Conservation (phyloP, 2,113 vertebrate species). For the Cheilinus undulatus region DNA sequence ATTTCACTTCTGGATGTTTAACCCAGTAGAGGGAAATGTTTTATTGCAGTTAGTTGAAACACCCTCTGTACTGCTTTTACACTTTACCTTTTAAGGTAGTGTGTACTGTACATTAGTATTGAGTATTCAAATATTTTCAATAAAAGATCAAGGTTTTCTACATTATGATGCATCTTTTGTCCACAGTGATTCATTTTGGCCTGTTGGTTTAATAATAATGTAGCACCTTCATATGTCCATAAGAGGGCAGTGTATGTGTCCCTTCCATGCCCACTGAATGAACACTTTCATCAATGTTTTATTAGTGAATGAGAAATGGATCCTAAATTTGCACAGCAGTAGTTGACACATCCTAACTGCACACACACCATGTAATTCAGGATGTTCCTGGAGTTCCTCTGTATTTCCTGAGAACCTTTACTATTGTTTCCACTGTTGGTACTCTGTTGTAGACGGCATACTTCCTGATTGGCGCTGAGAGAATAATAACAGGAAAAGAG, state of each 20-base stretch:
- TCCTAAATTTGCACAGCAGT: neutral
- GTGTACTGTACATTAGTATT: neutral
- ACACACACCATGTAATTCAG: slow-evolving; percentile 10
- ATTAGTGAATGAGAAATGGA: neutral
- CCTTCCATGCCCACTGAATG: neutral
- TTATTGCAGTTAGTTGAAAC: neutral
- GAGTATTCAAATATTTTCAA: slow-evolving; percentile 42
- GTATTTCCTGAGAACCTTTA: slow-evolving; percentile 25
- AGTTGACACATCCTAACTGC: neutral
- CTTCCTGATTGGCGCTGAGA: slow-evolving; percentile 34
- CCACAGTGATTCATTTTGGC: neutral
- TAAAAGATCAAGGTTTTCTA: slow-evolving; percentile 33
- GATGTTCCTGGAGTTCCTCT: slow-evolving; percentile 23
- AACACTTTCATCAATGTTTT: slow-evolving; percentile 4
- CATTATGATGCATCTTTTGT: neutral
- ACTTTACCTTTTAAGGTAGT: slow-evolving; percentile 22
- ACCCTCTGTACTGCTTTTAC: neutral
- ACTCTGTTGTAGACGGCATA: slow-evolving; percentile 4
- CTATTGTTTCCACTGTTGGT: slow-evolving; percentile 14
- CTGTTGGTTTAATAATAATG: neutral
- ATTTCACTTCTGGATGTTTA: neutral
- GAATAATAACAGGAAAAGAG: slow-evolving; percentile 71
- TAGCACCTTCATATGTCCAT: slow-evolving; percentile 32
- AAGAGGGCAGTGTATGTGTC: slow-evolving; percentile 16
- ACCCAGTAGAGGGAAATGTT: neutral